Conservation (phyloP, 2,113 vertebrate species). For the Taxidea taxus region DNA sequence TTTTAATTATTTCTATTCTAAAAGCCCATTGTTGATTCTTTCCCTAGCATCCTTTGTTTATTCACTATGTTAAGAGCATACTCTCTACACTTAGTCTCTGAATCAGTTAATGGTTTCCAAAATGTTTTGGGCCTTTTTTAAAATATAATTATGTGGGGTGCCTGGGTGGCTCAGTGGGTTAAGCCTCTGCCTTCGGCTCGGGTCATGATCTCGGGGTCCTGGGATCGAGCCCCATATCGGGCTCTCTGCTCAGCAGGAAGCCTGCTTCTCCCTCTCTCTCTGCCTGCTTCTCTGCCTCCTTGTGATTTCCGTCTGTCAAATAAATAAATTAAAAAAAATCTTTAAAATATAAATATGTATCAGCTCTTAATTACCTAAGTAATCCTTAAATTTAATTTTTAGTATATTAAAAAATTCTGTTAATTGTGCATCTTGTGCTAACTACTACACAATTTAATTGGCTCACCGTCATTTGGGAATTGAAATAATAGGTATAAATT, state of each 20-base stretch:
- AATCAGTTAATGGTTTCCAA: neutral
- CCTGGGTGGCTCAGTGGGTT: too few species aligned
- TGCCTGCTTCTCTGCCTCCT: too few species aligned
- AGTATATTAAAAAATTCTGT: neutral
- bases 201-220: too few species aligned
- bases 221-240: too few species aligned
- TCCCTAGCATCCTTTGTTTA: neutral
- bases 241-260: too few species aligned
- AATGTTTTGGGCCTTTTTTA: neutral
- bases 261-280: too few species aligned
- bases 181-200: too few species aligned
- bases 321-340: too few species aligned
- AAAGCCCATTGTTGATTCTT: constrained; percentile 25
- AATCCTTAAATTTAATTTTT: constrained; percentile 4
- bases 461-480: neutral
- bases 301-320: too few species aligned
- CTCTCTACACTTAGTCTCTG: constrained; percentile 2
- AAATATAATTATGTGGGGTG: neutral
- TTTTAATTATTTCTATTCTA: constrained; percentile 42
- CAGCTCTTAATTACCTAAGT: neutral
- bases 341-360: neutral
- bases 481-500: neutral
- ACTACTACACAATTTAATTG: neutral
- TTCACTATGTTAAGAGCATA: neutral
- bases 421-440: neutral